Conservation (phyloP, 2,888 invertebrate species). For the Erebia ligea region DNA sequence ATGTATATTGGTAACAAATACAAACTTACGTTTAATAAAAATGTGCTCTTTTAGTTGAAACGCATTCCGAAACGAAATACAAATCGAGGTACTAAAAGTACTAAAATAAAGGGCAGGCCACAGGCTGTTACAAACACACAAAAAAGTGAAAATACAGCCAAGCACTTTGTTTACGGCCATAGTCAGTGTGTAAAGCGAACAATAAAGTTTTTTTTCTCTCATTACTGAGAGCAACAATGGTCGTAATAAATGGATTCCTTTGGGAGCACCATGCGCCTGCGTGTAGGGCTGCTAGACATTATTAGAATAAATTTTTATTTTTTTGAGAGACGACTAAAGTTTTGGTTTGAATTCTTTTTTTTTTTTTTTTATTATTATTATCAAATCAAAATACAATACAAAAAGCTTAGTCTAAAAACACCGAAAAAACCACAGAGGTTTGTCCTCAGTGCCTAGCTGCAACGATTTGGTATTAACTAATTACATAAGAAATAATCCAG, state of each 20-base stretch:
- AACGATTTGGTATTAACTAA: too few species aligned
- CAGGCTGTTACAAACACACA: conserved; percentile 21
- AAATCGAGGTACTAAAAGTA: conserved; percentile 17
- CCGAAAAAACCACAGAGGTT: too few species aligned
- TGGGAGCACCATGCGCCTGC: conserved; percentile 42
- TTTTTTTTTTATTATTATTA: too few species aligned
- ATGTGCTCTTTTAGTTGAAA: conserved; percentile 1
- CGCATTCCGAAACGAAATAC: conserved; percentile 16
- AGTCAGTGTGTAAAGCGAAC: conserved; percentile 51
- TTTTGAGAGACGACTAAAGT: too few species aligned
- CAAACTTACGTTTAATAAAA: neutral
- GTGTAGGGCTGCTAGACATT: conserved; percentile 29
- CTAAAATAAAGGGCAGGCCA: conserved; percentile 19
- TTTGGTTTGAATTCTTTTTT: too few species aligned
- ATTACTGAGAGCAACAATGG: conserved; percentile 58
- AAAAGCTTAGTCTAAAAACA: too few species aligned
- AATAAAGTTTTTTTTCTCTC: conserved; percentile 56
- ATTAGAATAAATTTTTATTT: too few species aligned
- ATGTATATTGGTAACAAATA: too few species aligned
- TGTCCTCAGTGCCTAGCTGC: too few species aligned
- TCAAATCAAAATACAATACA: too few species aligned
- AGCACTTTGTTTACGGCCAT: conserved; percentile 49
- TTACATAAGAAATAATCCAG: too few species aligned
- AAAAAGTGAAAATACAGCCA: conserved; percentile 39
- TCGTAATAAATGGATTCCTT: conserved; percentile 52